Conservation (phyloP, 2,888 invertebrate genomes). For the Romanomermis culicivorax region DNA sequence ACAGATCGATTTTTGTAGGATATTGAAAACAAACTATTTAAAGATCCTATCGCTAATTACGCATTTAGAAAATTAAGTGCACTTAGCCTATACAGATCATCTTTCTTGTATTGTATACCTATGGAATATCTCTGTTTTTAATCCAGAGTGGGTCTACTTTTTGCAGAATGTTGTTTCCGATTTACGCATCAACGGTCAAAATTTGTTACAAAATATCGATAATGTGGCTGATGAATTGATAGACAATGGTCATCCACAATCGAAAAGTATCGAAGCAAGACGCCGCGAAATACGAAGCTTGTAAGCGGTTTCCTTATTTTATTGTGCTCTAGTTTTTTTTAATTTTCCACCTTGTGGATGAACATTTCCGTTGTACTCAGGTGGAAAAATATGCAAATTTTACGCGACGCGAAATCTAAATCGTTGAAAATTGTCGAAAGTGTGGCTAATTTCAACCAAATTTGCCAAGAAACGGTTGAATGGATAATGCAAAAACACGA, state of each 20-base stretch:
- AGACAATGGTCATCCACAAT: slow-evolving; percentile 59
- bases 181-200: slow-evolving; percentile 67
- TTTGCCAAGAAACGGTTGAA: slow-evolving; percentile 82
- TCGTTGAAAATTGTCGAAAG: slow-evolving; percentile 72
- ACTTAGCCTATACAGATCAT: no score
- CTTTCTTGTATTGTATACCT: no score
- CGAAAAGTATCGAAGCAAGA: slow-evolving; percentile 51
- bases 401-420: slow-evolving; percentile 71
- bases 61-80: no score
- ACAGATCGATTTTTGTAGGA: no score
- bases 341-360: slow-evolving; percentile 5
- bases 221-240: slow-evolving; percentile 63
- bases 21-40: no score
- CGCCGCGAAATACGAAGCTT: slow-evolving; percentile 63
- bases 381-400: slow-evolving; percentile 62
- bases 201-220: slow-evolving; percentile 65
- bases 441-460: slow-evolving; percentile 80
- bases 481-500: slow-evolving; percentile 94
- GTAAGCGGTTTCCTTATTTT: slow-evolving; percentile 17
- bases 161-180: slow-evolving; percentile 71
- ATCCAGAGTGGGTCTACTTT: neutral
- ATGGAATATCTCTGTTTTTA: neutral
- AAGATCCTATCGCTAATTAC: no score
- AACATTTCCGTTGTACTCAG: no score
- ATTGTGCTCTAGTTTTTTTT: slow-evolving; percentile 1